A percentile compares a stretch with the other conserved stretches of the same genome.
Conservation (phyloP, 1,140 invertebrate genomes). For the Neodiprion pinetum region DNA sequence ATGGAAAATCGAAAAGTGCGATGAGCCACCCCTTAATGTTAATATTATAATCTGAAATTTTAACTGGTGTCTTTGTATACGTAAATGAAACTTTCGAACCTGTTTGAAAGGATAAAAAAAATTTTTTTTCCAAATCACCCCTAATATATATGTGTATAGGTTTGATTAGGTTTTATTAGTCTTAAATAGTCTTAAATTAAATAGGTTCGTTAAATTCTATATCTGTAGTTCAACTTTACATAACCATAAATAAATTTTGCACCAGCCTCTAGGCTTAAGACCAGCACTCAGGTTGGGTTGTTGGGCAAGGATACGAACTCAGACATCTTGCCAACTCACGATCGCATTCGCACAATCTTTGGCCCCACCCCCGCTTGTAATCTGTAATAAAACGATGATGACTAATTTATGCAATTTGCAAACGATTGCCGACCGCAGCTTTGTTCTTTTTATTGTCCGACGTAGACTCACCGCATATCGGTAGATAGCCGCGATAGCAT, state of each 20-base stretch:
- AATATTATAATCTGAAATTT: too few relatives aligned
- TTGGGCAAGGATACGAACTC: slow-evolving; percentile 76
- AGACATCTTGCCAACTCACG: slow-evolving; percentile 81
- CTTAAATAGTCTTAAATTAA: background rate
- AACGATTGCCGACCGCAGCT: slow-evolving; percentile 1
- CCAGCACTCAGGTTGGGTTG: slow-evolving; percentile 70
- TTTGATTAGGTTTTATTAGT: too few relatives aligned
- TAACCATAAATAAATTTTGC: slow-evolving; percentile 73
- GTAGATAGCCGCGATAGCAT: slow-evolving; percentile 75
- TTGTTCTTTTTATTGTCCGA: background rate
- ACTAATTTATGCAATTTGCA: background rate
- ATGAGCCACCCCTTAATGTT: too few relatives aligned
- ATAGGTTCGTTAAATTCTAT: background rate
- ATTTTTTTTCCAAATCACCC: too few relatives aligned
- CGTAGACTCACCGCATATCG: slow-evolving; percentile 74
- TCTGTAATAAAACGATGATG: slow-evolving; percentile 56
- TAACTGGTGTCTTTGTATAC: too few relatives aligned
- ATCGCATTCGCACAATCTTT: slow-evolving; percentile 86
- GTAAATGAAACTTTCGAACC: too few relatives aligned
- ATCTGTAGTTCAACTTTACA: slow-evolving; percentile 32
- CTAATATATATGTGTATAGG: too few relatives aligned
- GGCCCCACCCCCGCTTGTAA: slow-evolving; percentile 70
- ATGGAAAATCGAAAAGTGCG: too few relatives aligned
- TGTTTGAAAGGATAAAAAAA: too few relatives aligned
- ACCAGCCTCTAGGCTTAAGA: slow-evolving; percentile 75